Evolutionary conservation across 2,888 invertebrate genomes (phyloP), one percentile per base, ranked within the genome.

Genomic region (Mesochorus sp.): DNA sequence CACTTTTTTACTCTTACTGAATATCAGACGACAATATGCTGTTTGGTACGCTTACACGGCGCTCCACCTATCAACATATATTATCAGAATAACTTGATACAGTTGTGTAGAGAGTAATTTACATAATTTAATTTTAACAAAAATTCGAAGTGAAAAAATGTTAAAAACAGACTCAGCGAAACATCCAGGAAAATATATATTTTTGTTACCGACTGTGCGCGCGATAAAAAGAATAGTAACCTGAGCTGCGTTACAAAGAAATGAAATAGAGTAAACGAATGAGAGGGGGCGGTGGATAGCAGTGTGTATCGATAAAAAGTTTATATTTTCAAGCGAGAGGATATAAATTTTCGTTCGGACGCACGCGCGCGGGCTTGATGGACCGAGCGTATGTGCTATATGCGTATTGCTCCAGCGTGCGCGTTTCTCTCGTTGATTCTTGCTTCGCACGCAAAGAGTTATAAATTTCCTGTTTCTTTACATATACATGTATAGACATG

Each of bases 401-500:
- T 37, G 21, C 21, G 37, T 12, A 31, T 31, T 37, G 12, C 44
- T 17, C 17, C 3, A 3, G 31, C 19, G 8, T 47, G 14, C n/a
- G 28, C 53, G 44, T 76, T 72, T 67, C 24, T 31, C 31, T 44
- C 72, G 21, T 61, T 67, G 72, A 72, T 67, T 67, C 21, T 53
- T 72, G 44, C 67, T 66, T n/a, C 44, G 42, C 57, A 57, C 24
- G 42, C 55, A 26, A 17, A 12, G 49, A 66, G 66, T 67, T 44
- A 76, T 76, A 72, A 72, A 76, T 76, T 72, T 72, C 51, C 26
- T 39, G 64, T 64, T 76, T 66, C 76, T 72, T 61, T 66, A 71
- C 44, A 53, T 67, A n/a, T n/a, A n/a, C 53, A 21, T 47, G 47
- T 21, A 10, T 10, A 8, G 21, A 44, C n/a, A n/a, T n/a, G n/a